A percentile compares a stretch with the other conserved stretches of the same genome.
phyloP scores from a whole-genome alignment of 2,888 invertebrate genomes.

The Steinernema scapterisci region DNA sequence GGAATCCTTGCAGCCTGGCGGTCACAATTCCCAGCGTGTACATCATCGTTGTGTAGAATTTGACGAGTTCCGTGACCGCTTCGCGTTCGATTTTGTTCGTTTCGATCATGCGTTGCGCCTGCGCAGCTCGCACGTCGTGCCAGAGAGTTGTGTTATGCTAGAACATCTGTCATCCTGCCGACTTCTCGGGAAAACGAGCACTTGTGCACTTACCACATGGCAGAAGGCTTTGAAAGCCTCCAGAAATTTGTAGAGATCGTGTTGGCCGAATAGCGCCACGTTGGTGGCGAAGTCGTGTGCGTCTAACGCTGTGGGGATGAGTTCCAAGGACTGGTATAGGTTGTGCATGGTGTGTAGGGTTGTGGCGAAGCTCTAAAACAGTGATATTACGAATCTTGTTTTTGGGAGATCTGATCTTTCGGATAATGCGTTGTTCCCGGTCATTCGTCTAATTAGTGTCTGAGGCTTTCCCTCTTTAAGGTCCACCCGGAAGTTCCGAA shows the following conservation, averaged over 20 bases:
- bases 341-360: slow-evolving; percentile 25
- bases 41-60: slow-evolving; percentile 26
- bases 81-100: neutral
- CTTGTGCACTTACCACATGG: slow-evolving; percentile 9
- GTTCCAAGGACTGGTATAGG: slow-evolving; percentile 9
- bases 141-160: slow-evolving; percentile 17
- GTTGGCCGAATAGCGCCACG: slow-evolving; percentile 5
- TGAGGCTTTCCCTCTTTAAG: no score
- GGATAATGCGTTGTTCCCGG: no score
- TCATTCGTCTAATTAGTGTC: no score
- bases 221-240: slow-evolving; percentile 25
- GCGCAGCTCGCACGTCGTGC: slow-evolving; percentile 31
- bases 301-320: slow-evolving; percentile 16
- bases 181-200: neutral
- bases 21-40: slow-evolving; percentile 26
- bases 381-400: no score
- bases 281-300: slow-evolving; percentile 24
- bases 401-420: no score
- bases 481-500: no score
- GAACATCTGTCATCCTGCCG: slow-evolving; percentile 23
- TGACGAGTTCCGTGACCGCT: slow-evolving; percentile 15
- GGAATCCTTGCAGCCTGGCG: slow-evolving; percentile 24
- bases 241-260: slow-evolving; percentile 11
- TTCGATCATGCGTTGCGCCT: slow-evolving; percentile 32
- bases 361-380: slow-evolving; percentile 11